These are phyloP conservation scores for Hydra vulgaris DNA, from an alignment of 30 jellyfish, hydroid and myxozoan genomes.

Conservation along the genomic window DNA sequence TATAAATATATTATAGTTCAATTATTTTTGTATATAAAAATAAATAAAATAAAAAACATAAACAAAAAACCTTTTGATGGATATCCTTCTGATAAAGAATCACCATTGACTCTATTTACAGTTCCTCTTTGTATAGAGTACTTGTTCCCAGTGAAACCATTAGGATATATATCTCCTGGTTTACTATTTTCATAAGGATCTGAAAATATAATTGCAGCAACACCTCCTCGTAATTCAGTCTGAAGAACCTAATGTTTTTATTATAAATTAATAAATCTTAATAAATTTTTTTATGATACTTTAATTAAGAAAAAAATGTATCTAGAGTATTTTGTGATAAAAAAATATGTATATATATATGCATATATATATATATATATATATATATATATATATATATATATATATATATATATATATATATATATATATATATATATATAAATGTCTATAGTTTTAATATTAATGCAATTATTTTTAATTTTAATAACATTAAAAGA, in stretches of 20 bases:
- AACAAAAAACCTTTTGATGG: conserved; percentile 81
- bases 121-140: conserved; percentile 89
- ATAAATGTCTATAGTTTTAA: too few relatives aligned
- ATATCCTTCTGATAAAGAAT: conserved; percentile 82
- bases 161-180: conserved; percentile 52
- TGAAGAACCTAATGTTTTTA: conserved; percentile 64
- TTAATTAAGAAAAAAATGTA: background rate
- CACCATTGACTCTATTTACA: conserved; percentile 73
- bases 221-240: conserved; percentile 54
- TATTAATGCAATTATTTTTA: too few relatives aligned
- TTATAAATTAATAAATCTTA: too few relatives aligned
- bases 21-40: too few relatives aligned
- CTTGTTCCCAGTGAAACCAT: conserved; percentile 71
- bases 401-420: too few relatives aligned
- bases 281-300: background rate
- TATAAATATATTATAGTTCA: too few relatives aligned
- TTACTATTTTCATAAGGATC: conserved; percentile 70
- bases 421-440: too few relatives aligned
- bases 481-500: too few relatives aligned
- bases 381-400: too few relatives aligned
- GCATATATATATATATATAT: too few relatives aligned
- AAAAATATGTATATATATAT: too few relatives aligned
- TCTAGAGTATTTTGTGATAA: background rate
- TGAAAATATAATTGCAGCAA: conserved; percentile 61
- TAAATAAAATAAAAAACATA: background rate